A percentile compares a stretch with the other conserved stretches of the same genome.
These are phyloP conservation scores for Masnerella sp. DNA, from an alignment of 2,888 invertebrate genomes.

Conservation along the genomic window DNA sequence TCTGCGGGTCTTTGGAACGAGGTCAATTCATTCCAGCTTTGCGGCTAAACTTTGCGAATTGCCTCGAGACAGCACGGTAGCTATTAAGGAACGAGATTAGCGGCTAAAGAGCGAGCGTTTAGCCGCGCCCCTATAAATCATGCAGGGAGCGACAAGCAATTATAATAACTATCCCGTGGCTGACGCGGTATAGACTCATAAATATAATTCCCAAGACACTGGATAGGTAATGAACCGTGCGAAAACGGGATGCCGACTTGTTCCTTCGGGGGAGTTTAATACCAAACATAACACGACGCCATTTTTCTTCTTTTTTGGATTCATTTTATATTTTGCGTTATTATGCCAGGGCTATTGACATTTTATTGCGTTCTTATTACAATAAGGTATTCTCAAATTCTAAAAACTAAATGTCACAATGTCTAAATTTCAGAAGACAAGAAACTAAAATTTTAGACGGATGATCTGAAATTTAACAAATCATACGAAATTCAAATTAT, in stretches of 20 bases:
- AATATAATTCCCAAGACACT: slow-evolving; percentile 71
- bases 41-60: slow-evolving; percentile 61
- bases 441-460: no score
- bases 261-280: slow-evolving; percentile 59
- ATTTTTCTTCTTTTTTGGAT: slow-evolving; percentile 1
- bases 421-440: no score
- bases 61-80: slow-evolving; percentile 64
- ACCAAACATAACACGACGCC: slow-evolving; percentile 43
- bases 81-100: slow-evolving; percentile 71
- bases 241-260: slow-evolving; percentile 68
- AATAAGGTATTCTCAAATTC: no score
- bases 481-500: no score
- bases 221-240: slow-evolving; percentile 72
- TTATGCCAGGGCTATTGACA: not conserved
- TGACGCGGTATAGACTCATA: slow-evolving; percentile 67
- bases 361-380: not conserved
- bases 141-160: slow-evolving; percentile 73
- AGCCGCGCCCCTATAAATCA: slow-evolving; percentile 72
- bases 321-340: not conserved
- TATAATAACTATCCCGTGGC: slow-evolving; percentile 73
- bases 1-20: slow-evolving; percentile 49
- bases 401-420: no score
- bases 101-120: slow-evolving; percentile 70
- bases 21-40: slow-evolving; percentile 62
- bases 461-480: no score